These are phyloP conservation scores for Reticulitermes speratus DNA, from an alignment of 1,140 invertebrate genomes.

Conservation along the genomic window DNA sequence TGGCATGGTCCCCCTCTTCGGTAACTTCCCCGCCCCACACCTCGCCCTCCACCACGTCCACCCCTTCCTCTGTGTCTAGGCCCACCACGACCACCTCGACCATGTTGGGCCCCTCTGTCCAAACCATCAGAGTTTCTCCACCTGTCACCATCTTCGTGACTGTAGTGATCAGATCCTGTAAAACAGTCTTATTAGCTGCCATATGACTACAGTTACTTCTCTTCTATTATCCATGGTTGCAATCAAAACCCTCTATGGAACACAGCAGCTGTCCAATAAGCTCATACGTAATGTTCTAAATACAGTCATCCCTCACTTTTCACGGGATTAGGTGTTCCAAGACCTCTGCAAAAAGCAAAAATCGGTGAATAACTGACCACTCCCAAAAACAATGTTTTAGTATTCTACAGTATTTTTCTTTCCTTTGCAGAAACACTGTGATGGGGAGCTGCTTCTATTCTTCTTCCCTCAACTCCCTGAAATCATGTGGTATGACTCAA, in stretches of 20 bases:
- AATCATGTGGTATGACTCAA: too few species aligned
- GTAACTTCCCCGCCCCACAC: conserved; percentile 36
- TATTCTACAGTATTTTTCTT: too few species aligned
- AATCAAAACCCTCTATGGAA: not conserved
- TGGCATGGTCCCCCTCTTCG: conserved; percentile 39
- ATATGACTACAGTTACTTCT: too few species aligned
- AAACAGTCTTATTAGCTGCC: not conserved
- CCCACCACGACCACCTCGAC: conserved; percentile 44
- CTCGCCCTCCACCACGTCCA: conserved; percentile 39
- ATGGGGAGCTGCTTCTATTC: too few species aligned
- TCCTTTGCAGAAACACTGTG: too few species aligned
- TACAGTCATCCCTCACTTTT: too few species aligned
- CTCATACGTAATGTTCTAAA: not conserved
- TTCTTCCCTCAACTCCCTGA: too few species aligned
- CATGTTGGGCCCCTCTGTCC: conserved; percentile 37
- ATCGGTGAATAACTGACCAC: too few species aligned
- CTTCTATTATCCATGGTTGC: too few species aligned
- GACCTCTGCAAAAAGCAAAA: too few species aligned
- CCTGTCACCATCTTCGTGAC: conserved; percentile 39
- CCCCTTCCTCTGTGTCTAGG: conserved; percentile 41
- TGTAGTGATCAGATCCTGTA: conserved; percentile 40
- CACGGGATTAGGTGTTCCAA: too few species aligned
- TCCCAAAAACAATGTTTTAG: too few species aligned
- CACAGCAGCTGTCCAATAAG: not conserved
- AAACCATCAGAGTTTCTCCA: conserved; percentile 46